Evolutionary conservation across 2,797 vertebrate species (phyloP).

Genomic region (Malurus leucopterus): DNA sequence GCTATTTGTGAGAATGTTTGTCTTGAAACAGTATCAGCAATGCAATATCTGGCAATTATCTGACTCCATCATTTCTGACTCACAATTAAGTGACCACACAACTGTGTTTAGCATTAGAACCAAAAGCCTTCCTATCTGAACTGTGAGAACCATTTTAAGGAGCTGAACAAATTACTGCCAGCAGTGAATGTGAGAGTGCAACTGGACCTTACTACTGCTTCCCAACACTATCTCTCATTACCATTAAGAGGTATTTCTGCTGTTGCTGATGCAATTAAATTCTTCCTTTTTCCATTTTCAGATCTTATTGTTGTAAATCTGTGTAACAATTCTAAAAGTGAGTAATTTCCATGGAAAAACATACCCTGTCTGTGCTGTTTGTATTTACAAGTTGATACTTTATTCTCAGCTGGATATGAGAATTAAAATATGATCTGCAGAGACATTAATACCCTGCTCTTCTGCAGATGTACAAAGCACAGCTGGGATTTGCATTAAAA

Average conservation of each 20-base stretch:
- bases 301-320: not conserved
- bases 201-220: not conserved
- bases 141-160: not conserved
- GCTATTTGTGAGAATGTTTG: not conserved
- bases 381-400: not conserved
- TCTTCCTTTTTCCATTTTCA: not conserved
- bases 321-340: not conserved
- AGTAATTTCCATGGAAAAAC: not conserved
- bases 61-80: not conserved
- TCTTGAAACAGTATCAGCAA: not conserved
- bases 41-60: conserved; percentile 8
- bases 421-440: not conserved
- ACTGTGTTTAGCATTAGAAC: not conserved
- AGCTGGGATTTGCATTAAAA: not conserved
- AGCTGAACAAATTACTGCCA: not conserved
- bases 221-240: not conserved
- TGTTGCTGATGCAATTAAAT: not conserved
- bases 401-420: not conserved
- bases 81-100: not conserved
- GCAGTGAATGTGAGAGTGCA: not conserved
- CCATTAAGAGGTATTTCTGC: not conserved
- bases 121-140: not conserved
- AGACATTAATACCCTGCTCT: not conserved
- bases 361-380: not conserved
- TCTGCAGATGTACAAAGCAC: not conserved